Conservation (phyloP, 2,797 vertebrate genomes). For the Poeciliopsis paucimaculata region DNA sequence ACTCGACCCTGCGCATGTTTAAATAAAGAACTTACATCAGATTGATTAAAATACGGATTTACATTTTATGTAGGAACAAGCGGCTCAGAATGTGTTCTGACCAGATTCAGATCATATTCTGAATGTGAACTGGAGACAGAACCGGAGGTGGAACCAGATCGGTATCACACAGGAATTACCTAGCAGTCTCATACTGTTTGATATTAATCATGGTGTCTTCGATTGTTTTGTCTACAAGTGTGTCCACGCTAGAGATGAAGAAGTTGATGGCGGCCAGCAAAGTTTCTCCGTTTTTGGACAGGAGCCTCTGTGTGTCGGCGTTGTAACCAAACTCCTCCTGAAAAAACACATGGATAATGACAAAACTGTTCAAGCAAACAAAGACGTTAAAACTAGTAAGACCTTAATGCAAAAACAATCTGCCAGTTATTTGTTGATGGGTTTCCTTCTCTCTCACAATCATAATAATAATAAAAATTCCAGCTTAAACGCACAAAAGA, state of each 20-base stretch:
- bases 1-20: conserved; percentile 86
- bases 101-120: background rate
- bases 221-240: conserved; percentile 97
- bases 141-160: background rate
- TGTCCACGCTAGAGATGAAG: conserved; percentile 95
- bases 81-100: background rate
- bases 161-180: conserved; percentile 74
- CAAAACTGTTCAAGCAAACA: background rate
- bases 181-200: conserved; percentile 96
- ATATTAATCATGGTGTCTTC: conserved; percentile 97
- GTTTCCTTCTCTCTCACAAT: background rate
- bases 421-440: background rate
- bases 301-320: conserved; percentile 96
- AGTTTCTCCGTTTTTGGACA: conserved; percentile 98
- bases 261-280: conserved; percentile 96
- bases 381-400: background rate
- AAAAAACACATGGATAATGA: conserved; percentile 43
- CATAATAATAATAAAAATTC: background rate
- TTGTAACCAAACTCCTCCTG: conserved; percentile 99
- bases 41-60: background rate
- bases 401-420: background rate
- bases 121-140: too few relatives aligned
- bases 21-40: background rate
- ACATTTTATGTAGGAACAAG: background rate
- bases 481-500: background rate